Evolutionary conservation across 2,888 invertebrate genomes (phyloP), one percentile per base, ranked within the genome.

Genomic region (Sphinx pinastri): DNA sequence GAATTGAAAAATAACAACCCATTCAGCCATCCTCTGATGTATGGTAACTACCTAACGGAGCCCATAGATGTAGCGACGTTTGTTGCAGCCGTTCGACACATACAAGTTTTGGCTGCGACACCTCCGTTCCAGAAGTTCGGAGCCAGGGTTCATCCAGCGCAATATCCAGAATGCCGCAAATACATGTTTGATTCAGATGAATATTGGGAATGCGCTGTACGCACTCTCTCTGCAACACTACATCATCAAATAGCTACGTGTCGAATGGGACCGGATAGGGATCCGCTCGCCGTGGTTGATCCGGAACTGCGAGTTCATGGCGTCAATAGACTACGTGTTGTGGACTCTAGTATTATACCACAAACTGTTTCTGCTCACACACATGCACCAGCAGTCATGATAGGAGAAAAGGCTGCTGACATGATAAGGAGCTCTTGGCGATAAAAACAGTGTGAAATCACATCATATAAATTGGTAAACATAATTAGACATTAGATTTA

Each of bases 1-100:
- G 95, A 95, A 79, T 88, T 97, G 14, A 95, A 93, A 78, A 94
- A 95, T 68, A 94, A 83, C 0, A 95, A 97, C 84, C 97, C 96
- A 0, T 92, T 94, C 25, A 95, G 95, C 31, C 94, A 95, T 77
- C 97, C 97, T 0, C 84, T 94, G 58, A 94, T 97, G 71, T 94
- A 95, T 75, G 95, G 97, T 2, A 97, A 97, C 79, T 97, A 97
- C 82, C 94, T 96, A 70, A 90, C 95, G 11, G 93, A 96, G 73
- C 94, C 95, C 6, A 75, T 74, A 51, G 97, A 98, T 78, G 85
- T 95, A 0, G 92, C 95, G 19, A 96, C 95, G 0, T 86, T 96
- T 8, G 90, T 96, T 0, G 91, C 94, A 6, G 95, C 96, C 0
- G 94, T 96, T 5, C 91, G 95, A 11, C 91, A 94, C 71, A 85